Conservation (phyloP, 1,140 invertebrate species). For the Drusus annulatus region DNA sequence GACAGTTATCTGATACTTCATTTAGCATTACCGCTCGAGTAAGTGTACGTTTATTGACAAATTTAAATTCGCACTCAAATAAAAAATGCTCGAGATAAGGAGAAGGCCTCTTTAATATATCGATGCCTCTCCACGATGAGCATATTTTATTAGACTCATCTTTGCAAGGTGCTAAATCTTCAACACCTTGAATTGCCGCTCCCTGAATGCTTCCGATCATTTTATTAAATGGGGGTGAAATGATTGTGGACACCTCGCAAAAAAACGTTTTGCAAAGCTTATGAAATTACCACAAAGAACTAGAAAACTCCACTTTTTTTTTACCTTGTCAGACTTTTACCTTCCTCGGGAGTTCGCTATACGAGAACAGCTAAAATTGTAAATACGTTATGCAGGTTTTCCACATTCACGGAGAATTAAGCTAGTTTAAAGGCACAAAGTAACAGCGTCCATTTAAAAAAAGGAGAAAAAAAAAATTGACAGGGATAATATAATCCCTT, state of each 20-base stretch:
- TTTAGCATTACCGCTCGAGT: no score
- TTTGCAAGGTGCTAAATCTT: constrained; percentile 5
- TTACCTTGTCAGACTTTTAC: background rate
- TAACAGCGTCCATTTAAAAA: background rate
- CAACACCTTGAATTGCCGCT: constrained; percentile 5
- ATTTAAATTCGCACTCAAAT: constrained; percentile 1
- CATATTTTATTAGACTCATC: background rate
- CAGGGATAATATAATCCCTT: background rate
- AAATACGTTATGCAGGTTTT: background rate
- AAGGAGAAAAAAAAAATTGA: no score
- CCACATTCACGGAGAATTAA: background rate
- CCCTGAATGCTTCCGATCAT: background rate
- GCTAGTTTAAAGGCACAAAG: background rate
- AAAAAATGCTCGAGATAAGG: constrained; percentile 18
- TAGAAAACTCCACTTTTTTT: no score
- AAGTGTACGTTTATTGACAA: no score
- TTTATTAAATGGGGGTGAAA: background rate
- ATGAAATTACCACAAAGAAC: no score
- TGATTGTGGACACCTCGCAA: no score
- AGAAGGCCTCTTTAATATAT: background rate
- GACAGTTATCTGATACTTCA: no score
- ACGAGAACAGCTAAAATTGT: background rate
- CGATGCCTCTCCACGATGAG: background rate
- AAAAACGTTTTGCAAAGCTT: no score
- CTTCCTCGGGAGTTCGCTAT: background rate